Conservation (phyloP, 2,797 vertebrate genomes). For the Buphagus erythrorhynchus region DNA sequence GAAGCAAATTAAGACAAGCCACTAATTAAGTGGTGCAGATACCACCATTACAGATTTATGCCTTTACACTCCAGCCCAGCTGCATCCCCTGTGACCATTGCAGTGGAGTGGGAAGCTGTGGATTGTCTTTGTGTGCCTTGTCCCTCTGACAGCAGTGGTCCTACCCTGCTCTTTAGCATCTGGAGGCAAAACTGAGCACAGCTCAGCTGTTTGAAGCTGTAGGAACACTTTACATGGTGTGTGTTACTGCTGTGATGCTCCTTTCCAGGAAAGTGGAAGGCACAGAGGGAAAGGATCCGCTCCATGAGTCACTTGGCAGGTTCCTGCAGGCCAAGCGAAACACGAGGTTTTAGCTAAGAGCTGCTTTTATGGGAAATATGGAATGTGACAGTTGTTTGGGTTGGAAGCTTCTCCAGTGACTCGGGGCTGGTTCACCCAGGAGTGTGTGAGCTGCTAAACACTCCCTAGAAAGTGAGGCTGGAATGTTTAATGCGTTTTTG, state of each 20-base stretch:
- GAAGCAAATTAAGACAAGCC: no score
- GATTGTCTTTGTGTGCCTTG: not conserved
- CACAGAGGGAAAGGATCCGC: accelerated
- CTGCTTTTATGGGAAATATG: not conserved
- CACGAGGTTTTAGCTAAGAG: not conserved
- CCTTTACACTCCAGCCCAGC: not conserved
- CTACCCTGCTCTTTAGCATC: not conserved
- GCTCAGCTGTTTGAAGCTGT: accelerated
- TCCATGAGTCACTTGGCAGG: not conserved
- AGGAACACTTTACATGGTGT: accelerated
- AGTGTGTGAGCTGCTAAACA: not conserved
- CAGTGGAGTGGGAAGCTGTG: not conserved
- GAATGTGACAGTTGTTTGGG: not conserved
- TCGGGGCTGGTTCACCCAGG: not conserved
- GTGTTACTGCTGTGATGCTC: not conserved
- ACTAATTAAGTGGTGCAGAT: no score
- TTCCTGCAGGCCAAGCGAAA: not conserved
- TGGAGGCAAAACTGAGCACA: not conserved
- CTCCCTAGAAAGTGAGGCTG: not conserved
- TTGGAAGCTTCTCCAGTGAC: not conserved
- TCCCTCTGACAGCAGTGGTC: not conserved
- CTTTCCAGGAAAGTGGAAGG: not conserved
- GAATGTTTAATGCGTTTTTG: not conserved
- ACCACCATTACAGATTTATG: not conserved
- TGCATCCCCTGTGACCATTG: accelerated